Evolutionary conservation across 2,888 invertebrate species (phyloP).

Genomic region (Notodonta dromedarius): DNA sequence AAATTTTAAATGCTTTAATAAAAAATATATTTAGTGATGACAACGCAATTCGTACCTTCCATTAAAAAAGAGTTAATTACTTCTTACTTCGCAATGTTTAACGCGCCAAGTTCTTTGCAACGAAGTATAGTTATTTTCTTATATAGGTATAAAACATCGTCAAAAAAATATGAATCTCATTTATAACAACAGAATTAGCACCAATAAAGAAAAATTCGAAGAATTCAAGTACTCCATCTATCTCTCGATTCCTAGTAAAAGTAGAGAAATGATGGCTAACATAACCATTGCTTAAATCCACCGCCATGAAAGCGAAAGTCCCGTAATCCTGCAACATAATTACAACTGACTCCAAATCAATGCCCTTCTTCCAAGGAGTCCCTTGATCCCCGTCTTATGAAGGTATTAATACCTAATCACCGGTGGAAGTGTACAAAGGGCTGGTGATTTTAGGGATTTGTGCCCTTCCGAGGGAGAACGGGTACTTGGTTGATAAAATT

Average conservation of each 20-base stretch:
- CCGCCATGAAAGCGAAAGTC: not conserved
- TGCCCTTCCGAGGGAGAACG: not conserved
- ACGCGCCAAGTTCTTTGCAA: too few species aligned
- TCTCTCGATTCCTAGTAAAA: too few species aligned
- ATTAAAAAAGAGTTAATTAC: too few species aligned
- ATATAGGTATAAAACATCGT: too few species aligned
- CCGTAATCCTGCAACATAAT: not conserved
- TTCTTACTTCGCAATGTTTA: too few species aligned
- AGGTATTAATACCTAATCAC: constrained; percentile 5
- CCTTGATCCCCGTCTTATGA: constrained; percentile 5
- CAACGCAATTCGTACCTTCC: too few species aligned
- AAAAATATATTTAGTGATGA: not conserved
- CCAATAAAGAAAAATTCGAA: too few species aligned
- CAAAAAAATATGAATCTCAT: too few species aligned
- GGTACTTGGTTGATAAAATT: not conserved
- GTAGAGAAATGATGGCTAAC: too few species aligned
- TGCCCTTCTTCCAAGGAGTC: not conserved
- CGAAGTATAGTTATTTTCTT: too few species aligned
- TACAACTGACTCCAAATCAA: not conserved
- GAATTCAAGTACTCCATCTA: too few species aligned
- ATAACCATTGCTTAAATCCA: not conserved
- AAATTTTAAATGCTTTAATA: not conserved
- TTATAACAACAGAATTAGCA: too few species aligned
- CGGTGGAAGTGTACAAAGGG: constrained; percentile 5
- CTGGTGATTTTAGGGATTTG: constrained; percentile 4